Conservation (phyloP, 2,888 invertebrate species). For the Drosophila setosimentum region DNA sequence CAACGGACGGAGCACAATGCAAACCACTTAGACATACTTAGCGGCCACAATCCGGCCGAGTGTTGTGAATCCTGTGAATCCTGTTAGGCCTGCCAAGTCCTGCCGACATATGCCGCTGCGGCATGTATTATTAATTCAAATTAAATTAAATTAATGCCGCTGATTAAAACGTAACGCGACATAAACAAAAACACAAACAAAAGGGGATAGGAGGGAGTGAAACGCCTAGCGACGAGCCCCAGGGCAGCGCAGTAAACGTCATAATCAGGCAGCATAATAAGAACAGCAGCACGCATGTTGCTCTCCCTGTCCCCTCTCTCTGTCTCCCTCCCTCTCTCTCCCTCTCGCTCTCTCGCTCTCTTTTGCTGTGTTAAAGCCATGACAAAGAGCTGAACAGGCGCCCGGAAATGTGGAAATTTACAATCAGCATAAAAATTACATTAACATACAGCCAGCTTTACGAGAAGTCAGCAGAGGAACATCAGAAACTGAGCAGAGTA, state of each 20-base stretch:
- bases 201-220: constrained; percentile 23
- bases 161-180: constrained; percentile 67
- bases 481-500: constrained; percentile 1
- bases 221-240: constrained; percentile 47
- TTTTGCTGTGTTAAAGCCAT: constrained; percentile 34
- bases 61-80: constrained; percentile 10
- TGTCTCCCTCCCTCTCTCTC: neutral
- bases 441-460: constrained; percentile 63
- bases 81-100: neutral
- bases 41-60: constrained; percentile 7
- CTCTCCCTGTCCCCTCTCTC: neutral
- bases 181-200: constrained; percentile 66
- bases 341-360: too few relatives aligned
- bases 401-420: constrained; percentile 78
- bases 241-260: constrained; percentile 41
- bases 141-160: constrained; percentile 79
- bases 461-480: constrained; percentile 6
- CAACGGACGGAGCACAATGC: constrained; percentile 37
- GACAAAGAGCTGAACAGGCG: constrained; percentile 44
- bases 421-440: constrained; percentile 81
- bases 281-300: constrained; percentile 27
- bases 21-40: constrained; percentile 77
- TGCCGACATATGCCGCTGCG: constrained; percentile 16
- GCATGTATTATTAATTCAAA: constrained; percentile 73
- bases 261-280: constrained; percentile 53